Evolutionary conservation across 2,113 vertebrate species (phyloP).

Genomic region (Speoplatyrhinus poulsoni): DNA sequence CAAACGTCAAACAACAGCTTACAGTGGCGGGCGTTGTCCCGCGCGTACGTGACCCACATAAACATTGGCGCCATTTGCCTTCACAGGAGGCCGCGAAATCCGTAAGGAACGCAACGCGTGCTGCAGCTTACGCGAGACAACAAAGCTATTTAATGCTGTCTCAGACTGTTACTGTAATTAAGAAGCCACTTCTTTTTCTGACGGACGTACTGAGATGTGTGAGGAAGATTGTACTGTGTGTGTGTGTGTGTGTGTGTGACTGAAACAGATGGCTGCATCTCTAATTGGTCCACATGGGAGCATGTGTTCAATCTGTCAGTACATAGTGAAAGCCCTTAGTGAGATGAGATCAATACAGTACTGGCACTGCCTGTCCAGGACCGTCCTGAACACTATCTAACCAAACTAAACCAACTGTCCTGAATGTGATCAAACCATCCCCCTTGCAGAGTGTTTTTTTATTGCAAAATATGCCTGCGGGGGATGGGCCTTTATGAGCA

Average conservation of each 20-base stretch:
- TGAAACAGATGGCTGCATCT: constrained; percentile 53
- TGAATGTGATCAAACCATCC: too few relatives aligned
- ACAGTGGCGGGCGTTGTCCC: neutral
- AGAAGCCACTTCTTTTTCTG: neutral
- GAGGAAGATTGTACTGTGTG: neutral
- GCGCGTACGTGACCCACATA: neutral
- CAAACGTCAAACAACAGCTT: constrained; percentile 1
- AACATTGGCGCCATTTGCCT: too few relatives aligned
- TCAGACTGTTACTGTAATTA: too few relatives aligned
- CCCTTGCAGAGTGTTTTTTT: too few relatives aligned
- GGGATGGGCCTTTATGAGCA: neutral
- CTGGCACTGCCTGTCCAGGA: neutral
- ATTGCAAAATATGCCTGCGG: too few relatives aligned
- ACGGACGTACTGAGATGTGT: neutral
- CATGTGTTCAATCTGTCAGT: constrained; percentile 40
- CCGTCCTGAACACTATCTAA: neutral
- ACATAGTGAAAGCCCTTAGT: constrained; percentile 24
- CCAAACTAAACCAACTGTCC: too few relatives aligned
- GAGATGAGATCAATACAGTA: constrained; percentile 26
- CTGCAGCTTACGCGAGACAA: too few relatives aligned
- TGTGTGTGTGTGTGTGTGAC: constrained; percentile 11
- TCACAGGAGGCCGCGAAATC: too few relatives aligned
- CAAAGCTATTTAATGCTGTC: too few relatives aligned
- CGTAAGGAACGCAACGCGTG: too few relatives aligned
- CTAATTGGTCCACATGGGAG: constrained; percentile 60